Evolutionary conservation across 2,888 invertebrate species (phyloP).

Genomic region (Zaprionus obscuricornis): DNA sequence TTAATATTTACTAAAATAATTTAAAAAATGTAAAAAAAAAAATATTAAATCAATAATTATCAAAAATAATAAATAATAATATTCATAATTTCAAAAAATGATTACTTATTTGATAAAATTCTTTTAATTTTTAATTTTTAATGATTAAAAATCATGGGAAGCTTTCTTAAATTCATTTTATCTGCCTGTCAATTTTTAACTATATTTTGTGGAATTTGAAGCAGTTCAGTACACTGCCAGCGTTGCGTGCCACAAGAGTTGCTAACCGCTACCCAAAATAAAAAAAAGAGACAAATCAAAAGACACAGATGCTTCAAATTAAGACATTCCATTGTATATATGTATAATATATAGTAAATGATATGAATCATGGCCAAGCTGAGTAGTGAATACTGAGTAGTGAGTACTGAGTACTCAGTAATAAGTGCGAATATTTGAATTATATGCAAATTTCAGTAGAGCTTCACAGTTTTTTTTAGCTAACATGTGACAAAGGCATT

Average conservation of each 20-base stretch:
- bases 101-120: too few species aligned
- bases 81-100: too few species aligned
- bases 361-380: constrained; percentile 50
- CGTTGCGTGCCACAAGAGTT: background rate
- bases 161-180: background rate
- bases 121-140: too few species aligned
- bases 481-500: constrained; percentile 57
- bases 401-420: constrained; percentile 18
- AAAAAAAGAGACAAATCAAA: constrained; percentile 18
- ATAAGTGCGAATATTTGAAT: constrained; percentile 9
- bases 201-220: background rate
- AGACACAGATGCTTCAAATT: constrained; percentile 69
- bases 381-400: constrained; percentile 29
- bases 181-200: background rate
- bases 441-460: constrained; percentile 55
- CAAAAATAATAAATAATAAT: too few species aligned
- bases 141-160: too few species aligned
- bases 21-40: too few species aligned
- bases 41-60: too few species aligned
- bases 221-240: constrained; percentile 33
- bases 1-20: too few species aligned
- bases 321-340: constrained; percentile 59
- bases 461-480: constrained; percentile 27
- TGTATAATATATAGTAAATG: background rate
- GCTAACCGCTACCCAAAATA: constrained; percentile 4